A percentile compares a stretch with the other conserved stretches of the same genome.
Conservation (phyloP, 2,113 vertebrate genomes). For the Pluvianellus socialis region DNA sequence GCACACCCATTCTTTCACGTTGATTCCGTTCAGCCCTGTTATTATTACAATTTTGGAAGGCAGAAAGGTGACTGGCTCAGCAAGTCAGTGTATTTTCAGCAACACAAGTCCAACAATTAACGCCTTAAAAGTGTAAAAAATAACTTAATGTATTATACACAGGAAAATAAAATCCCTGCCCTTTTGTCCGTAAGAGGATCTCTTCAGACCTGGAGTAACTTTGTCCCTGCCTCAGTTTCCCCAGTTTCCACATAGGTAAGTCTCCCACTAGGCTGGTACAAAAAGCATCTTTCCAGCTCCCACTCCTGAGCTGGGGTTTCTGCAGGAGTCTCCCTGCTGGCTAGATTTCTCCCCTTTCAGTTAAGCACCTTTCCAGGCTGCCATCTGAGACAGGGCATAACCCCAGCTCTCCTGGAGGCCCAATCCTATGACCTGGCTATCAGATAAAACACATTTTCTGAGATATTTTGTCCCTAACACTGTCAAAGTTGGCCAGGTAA, state of each 20-base stretch:
- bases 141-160: neutral
- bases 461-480: neutral
- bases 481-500: neutral
- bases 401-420: neutral
- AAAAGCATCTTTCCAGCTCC: neutral
- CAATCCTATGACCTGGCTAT: neutral
- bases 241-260: neutral
- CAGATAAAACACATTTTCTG: neutral
- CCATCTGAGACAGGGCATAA: neutral
- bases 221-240: neutral
- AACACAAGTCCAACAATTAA: neutral
- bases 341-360: neutral
- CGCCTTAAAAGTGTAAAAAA: neutral
- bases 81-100: neutral
- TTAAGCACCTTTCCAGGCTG: neutral
- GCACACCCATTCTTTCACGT: neutral
- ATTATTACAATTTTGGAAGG: neutral
- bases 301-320: neutral
- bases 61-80: neutral
- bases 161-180: neutral
- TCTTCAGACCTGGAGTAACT: neutral
- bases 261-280: neutral
- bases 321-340: neutral
- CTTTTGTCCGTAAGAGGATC: neutral
- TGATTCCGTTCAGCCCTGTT: neutral